Evolutionary conservation across 2,888 invertebrate genomes (phyloP).

Genomic region (Leptinotarsa haldemani): DNA sequence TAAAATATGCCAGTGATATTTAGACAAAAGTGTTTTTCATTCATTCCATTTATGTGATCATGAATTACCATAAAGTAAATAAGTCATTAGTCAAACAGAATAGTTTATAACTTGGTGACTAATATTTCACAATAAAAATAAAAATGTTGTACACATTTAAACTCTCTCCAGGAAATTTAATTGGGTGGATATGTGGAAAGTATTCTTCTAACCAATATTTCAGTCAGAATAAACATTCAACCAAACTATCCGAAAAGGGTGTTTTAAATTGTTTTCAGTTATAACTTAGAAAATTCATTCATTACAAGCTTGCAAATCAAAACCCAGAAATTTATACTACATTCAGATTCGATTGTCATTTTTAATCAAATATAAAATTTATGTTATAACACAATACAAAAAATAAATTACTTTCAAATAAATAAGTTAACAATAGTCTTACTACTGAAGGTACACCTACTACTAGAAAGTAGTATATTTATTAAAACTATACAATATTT

Average conservation of each 20-base stretch:
- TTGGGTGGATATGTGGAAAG: too few species aligned
- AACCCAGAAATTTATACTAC: conserved; percentile 1
- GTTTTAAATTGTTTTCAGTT: not conserved
- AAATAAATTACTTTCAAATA: conserved; percentile 48
- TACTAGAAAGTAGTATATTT: conserved; percentile 31
- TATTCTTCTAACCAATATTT: too few species aligned
- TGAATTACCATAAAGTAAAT: too few species aligned
- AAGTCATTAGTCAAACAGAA: too few species aligned
- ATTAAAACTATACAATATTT: conserved; percentile 24
- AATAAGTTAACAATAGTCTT: conserved; percentile 50
- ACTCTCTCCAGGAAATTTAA: too few species aligned
- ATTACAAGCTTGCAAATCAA: not conserved
- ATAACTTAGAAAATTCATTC: not conserved
- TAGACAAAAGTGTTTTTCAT: too few species aligned
- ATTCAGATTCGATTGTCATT: conserved; percentile 7
- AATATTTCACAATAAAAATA: too few species aligned
- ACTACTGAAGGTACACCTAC: conserved; percentile 43
- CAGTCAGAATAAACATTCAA: too few species aligned
- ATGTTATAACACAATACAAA: conserved; percentile 29
- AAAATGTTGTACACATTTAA: too few species aligned
- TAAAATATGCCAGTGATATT: too few species aligned
- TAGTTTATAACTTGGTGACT: too few species aligned
- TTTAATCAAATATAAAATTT: conserved; percentile 5
- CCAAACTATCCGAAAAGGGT: not conserved
- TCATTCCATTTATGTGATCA: too few species aligned